phyloP scores from a whole-genome alignment of 2,797 vertebrate species.

The Anas bernieri region DNA sequence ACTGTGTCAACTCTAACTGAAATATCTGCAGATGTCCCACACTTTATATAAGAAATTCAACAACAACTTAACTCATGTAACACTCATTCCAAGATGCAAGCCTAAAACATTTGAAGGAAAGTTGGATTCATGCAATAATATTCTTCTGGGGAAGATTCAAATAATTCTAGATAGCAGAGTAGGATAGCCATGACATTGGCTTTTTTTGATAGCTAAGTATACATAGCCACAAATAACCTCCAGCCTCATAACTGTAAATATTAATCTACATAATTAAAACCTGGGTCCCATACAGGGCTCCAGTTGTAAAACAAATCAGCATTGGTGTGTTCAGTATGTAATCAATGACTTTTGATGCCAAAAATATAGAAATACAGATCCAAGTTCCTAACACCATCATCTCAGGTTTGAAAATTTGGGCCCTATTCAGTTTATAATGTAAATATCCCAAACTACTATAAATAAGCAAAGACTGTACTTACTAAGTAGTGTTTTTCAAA shows the following conservation, averaged over 20 bases:
- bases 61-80: background rate
- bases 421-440: background rate
- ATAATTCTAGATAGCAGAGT: background rate
- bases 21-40: background rate
- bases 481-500: constrained; percentile 98
- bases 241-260: background rate
- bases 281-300: background rate
- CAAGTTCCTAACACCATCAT: background rate
- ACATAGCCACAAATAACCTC: background rate
- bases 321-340: background rate
- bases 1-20: background rate
- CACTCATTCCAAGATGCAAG: background rate
- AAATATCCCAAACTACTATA: background rate
- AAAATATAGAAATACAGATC: background rate
- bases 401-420: background rate
- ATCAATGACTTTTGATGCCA: background rate
- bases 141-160: background rate
- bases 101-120: background rate
- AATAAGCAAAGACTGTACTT: constrained; percentile 62
- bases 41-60: background rate
- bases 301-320: background rate
- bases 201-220: background rate
- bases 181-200: background rate
- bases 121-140: background rate
- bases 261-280: background rate